Evolutionary conservation across 2,888 invertebrate species (phyloP), one percentile per base, ranked within the genome.

Genomic region (Lottia scabra): DNA sequence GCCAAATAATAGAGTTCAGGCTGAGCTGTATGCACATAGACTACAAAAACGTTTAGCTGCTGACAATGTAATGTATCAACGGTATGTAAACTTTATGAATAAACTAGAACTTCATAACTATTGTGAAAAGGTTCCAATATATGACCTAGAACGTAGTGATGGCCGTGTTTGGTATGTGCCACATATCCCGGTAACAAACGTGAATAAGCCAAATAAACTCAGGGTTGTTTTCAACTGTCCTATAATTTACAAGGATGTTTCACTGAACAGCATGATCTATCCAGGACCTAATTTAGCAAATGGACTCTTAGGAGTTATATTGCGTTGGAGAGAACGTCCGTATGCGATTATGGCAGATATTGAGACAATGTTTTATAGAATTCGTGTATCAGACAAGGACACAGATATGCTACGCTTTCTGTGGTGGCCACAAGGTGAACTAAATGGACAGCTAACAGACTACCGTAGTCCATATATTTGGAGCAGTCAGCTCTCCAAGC

Each of bases 291-390:
- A 74, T 45, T 27, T 74, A 15, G 68, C 56, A 19, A 71, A 71
- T 62, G 19, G 16, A 16, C 44, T 71, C 16, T 23, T 65, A 16
- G 62, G 68, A 15, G 71, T 71, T 27, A 45, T 68, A 10, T 30
- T 19, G 6, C 56, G 69, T 16, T 73, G 65, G 26, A 23, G 66
- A 30, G 4, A 72, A 44, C 38, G 71, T 45, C 63, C 67, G 4
- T 44, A 63, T 5, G 73, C 75, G 19, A 23, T 75, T 19, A 69
- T 68, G 62, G 45, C 70, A 56, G 75, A 75, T 63, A 63, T 75
- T 27, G 72, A 75, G 46, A 46, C 30, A 2, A 73, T 73, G 73
- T 73, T 73, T 64, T 63, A 75, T 38, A 65, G 67, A 43, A 45
- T 73, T 46, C 27, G 38, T 12, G 73, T 76, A 10, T 19, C 27